Conservation (phyloP, 2,888 invertebrate species). For the Eupeodes latifasciatus region DNA sequence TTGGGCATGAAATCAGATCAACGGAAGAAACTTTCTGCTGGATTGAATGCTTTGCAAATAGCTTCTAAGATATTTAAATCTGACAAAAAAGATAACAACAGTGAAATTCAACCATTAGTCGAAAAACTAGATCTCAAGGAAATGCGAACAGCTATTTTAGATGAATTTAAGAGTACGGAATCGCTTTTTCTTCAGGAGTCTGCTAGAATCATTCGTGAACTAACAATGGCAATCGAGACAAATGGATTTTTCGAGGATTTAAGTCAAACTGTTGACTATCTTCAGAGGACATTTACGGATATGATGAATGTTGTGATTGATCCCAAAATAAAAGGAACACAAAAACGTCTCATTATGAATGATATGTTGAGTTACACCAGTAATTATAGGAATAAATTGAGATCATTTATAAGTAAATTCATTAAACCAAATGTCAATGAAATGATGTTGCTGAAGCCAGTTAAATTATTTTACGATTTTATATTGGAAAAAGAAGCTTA, state of each 20-base stretch:
- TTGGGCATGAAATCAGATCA: too few relatives aligned
- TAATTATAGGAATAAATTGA: background rate
- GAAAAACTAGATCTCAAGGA: background rate
- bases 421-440: background rate
- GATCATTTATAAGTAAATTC: conserved; percentile 1
- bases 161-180: background rate
- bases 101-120: too few relatives aligned
- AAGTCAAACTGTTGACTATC: background rate
- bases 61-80: too few relatives aligned
- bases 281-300: background rate
- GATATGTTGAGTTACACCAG: background rate
- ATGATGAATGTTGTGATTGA: background rate
- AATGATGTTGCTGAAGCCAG: background rate
- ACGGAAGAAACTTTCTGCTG: too few relatives aligned
- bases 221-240: background rate
- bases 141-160: background rate
- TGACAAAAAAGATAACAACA: too few relatives aligned
- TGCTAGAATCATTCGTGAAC: background rate
- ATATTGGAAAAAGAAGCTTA: background rate
- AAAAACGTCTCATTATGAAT: background rate
- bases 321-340: background rate
- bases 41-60: too few relatives aligned
- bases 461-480: background rate
- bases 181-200: background rate
- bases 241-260: background rate